phyloP scores from a whole-genome alignment of 2,113 vertebrate genomes.

The Asarcornis scutulata region DNA sequence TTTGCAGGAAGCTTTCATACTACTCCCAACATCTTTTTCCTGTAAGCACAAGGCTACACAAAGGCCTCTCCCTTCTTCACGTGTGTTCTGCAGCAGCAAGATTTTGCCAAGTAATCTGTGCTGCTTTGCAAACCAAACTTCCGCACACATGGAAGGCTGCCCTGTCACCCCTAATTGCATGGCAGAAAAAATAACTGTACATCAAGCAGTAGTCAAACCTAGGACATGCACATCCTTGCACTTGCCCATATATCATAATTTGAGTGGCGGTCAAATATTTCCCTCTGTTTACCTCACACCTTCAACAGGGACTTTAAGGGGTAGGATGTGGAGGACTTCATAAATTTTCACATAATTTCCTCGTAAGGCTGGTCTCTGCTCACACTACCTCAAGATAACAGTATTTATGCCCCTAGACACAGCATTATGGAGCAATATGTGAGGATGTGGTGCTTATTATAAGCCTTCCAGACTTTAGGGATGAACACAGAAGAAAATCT shows the following conservation, averaged over 20 bases:
- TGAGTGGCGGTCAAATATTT: too few species aligned
- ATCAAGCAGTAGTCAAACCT: background rate
- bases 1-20: background rate
- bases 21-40: background rate
- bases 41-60: background rate
- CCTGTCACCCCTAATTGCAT: background rate
- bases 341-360: too few species aligned
- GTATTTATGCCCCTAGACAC: background rate
- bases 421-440: accelerated
- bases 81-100: background rate
- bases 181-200: background rate
- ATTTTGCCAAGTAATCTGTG: background rate
- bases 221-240: too few species aligned
- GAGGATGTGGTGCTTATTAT: background rate
- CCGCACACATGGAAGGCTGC: background rate
- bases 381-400: background rate
- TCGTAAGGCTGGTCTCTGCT: too few species aligned
- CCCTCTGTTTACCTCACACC: too few species aligned
- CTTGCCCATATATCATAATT: too few species aligned
- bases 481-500: background rate
- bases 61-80: background rate
- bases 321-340: too few species aligned
- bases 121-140: background rate
- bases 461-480: background rate
- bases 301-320: too few species aligned